Evolutionary conservation across 2,113 vertebrate species (phyloP).

Genomic region (Cololabis saira): DNA sequence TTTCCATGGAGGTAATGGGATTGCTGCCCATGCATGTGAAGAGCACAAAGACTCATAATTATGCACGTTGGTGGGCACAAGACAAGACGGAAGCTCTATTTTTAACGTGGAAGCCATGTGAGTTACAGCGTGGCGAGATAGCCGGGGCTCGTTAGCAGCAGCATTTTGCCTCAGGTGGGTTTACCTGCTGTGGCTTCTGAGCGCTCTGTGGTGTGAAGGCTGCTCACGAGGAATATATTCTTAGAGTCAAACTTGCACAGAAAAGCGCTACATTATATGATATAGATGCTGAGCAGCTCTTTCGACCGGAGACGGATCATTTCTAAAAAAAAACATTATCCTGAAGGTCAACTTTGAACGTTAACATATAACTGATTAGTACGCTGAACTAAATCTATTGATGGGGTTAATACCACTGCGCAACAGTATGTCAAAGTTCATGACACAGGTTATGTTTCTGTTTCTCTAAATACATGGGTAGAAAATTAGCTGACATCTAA

Average conservation of each 20-base stretch:
- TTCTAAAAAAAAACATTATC: no score
- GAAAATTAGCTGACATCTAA: no score
- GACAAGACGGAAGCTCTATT: slow-evolving; percentile 65
- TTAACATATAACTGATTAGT: no score
- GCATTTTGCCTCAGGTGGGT: slow-evolving; percentile 8
- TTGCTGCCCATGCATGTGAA: slow-evolving; percentile 61
- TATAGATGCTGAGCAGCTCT: not conserved
- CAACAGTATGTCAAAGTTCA: no score
- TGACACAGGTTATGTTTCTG: no score
- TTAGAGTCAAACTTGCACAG: slow-evolving; percentile 7
- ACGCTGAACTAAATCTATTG: no score
- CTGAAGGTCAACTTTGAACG: no score
- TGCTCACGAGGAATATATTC: slow-evolving; percentile 5
- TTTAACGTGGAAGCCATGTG: slow-evolving; percentile 50
- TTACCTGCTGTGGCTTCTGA: slow-evolving; percentile 8
- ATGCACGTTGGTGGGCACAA: slow-evolving; percentile 59
- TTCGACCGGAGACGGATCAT: not conserved
- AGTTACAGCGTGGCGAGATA: slow-evolving; percentile 22
- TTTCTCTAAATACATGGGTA: no score
- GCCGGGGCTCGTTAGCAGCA: slow-evolving; percentile 23
- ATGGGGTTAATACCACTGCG: no score
- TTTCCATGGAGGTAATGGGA: slow-evolving; percentile 76
- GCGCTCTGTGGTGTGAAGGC: no score
- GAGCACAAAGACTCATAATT: slow-evolving; percentile 72
- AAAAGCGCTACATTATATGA: not conserved